Evolutionary conservation across 2,113 vertebrate species (phyloP).

Genomic region (Psittacara wagleri): DNA sequence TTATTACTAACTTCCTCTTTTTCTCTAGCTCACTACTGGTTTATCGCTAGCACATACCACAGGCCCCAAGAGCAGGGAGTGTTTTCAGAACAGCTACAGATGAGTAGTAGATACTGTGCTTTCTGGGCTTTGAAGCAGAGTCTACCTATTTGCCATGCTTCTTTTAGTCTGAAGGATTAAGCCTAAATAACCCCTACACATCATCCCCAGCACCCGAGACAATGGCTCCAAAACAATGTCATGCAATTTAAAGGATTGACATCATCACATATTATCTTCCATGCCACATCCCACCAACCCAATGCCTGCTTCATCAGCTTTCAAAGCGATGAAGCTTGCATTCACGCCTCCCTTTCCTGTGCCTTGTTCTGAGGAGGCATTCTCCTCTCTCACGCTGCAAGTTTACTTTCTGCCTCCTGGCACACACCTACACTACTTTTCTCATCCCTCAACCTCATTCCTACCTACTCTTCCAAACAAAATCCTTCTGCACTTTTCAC

Average conservation of each 20-base stretch:
- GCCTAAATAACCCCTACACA: not conserved
- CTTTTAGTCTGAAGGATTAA: not conserved
- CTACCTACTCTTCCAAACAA: not conserved
- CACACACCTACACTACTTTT: not conserved
- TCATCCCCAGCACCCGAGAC: not conserved
- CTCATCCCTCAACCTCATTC: not conserved
- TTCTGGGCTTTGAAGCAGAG: not conserved
- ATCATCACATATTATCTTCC: not conserved
- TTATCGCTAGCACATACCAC: not conserved
- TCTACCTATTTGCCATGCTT: not conserved
- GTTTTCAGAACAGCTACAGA: not conserved
- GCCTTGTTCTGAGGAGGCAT: not conserved
- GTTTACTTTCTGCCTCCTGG: not conserved
- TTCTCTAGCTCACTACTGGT: not conserved
- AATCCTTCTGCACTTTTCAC: not conserved
- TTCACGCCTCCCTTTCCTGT: not conserved
- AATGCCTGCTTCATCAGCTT: not conserved
- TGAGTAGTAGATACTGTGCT: accelerated
- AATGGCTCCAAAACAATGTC: not conserved
- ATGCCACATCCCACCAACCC: not conserved
- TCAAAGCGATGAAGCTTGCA: not conserved
- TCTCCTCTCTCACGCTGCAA: not conserved
- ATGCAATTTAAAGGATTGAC: not conserved
- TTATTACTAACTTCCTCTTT: not conserved
- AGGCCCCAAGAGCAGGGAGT: not conserved